Evolutionary conservation across 2,113 vertebrate species (phyloP).

Genomic region (Phalacrocorax aristotelis): DNA sequence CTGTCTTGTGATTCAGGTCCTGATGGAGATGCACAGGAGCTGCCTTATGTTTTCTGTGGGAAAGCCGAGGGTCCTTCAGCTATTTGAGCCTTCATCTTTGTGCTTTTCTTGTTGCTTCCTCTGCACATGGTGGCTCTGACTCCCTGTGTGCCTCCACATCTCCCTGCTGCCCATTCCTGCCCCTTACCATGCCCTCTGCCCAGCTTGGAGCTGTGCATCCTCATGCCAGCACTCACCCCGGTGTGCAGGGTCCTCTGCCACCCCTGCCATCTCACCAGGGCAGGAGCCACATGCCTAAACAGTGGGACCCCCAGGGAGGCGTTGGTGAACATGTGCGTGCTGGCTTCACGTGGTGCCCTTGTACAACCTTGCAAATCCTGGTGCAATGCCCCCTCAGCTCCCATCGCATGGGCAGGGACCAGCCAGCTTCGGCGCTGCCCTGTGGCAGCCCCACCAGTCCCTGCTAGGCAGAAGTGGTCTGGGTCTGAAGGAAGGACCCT

Average conservation of each 20-base stretch:
- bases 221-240: fast-evolving
- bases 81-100: not conserved
- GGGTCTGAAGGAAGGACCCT: not conserved
- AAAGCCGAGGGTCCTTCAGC: not conserved
- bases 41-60: not conserved
- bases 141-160: not conserved
- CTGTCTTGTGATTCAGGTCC: conserved; percentile 42
- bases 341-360: not conserved
- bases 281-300: not conserved
- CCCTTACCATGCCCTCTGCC: not conserved
- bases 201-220: not conserved
- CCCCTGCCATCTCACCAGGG: not conserved
- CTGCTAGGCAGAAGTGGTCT: not conserved
- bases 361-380: not conserved
- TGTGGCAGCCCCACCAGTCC: not conserved
- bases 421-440: not conserved
- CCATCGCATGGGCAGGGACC: fast-evolving
- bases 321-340: not conserved
- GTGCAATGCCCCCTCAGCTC: fast-evolving
- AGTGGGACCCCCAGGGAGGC: not conserved
- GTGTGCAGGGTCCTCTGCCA: not conserved
- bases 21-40: not conserved
- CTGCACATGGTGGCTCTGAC: not conserved
- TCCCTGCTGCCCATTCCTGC: not conserved
- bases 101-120: not conserved